These are phyloP conservation scores for Mallotus villosus DNA, from an alignment of 2,797 vertebrate genomes.

Conservation along the genomic window DNA sequence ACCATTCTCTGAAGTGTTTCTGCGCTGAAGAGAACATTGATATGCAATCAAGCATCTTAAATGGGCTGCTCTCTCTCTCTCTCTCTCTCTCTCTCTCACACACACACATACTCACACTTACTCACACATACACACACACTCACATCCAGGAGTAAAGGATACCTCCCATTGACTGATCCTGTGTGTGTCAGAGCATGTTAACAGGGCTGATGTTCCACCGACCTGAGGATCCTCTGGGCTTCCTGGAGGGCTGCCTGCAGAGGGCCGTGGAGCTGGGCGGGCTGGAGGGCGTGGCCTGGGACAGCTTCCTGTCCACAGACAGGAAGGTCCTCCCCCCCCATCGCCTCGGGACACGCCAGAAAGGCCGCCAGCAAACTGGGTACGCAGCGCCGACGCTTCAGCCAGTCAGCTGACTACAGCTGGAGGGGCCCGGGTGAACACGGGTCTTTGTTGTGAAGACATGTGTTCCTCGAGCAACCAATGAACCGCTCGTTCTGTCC, in stretches of 20 bases:
- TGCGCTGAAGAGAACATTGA: not conserved
- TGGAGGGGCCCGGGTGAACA: not conserved
- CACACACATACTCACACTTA: no score
- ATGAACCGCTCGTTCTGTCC: not conserved
- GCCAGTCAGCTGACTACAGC: not conserved
- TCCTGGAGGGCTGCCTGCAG: conserved; percentile 68
- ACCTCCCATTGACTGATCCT: not conserved
- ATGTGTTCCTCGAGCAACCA: not conserved
- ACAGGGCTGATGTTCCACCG: conserved; percentile 72
- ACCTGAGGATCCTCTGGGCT: conserved; percentile 67
- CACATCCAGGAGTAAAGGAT: not conserved
- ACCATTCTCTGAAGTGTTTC: not conserved
- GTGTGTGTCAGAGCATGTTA: conserved; percentile 63
- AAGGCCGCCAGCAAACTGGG: conserved; percentile 56
- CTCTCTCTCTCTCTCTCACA: conserved; percentile 18
- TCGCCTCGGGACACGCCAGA: conserved; percentile 51
- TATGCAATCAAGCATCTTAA: not conserved
- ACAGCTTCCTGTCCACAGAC: conserved; percentile 65
- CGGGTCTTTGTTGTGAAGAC: not conserved
- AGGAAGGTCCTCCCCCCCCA: conserved; percentile 52
- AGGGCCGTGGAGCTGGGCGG: conserved; percentile 66
- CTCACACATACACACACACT: not conserved
- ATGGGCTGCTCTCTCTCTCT: conserved; percentile 12
- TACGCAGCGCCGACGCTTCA: conserved; percentile 21
- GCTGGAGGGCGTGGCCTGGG: conserved; percentile 66